Base-by-base conservation (phyloP, 2,113 vertebrate genomes). In the Phocoena sinus region DNA sequence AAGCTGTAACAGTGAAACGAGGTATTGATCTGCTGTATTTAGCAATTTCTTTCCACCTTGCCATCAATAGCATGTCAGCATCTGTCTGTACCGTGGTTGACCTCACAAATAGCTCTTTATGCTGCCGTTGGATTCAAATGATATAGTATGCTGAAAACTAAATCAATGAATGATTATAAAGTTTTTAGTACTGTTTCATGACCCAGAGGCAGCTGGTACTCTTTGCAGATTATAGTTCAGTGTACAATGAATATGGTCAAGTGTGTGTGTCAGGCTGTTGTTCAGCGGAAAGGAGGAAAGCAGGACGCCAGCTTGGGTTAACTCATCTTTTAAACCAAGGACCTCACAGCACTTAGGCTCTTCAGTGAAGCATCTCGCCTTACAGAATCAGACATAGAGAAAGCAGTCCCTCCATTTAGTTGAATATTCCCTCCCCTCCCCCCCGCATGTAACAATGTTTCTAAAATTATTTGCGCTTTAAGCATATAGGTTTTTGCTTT, bases 81-180 rank as follows among this genome's bases (percentile, higher is more conserved):
- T 99, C 98, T 98, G 98, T 99, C 99, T 99, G 99, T 99, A 99
- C 98, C 97, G 98, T 99, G 99, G 99, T 99, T 99, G 99, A 99
- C 99, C 99, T 99, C 99, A 99, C 99, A 99, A 99, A 99, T 98
- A 98, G 99, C 99, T 99, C 99, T 99, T 99, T 99, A 99, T 98
- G 98, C 99, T 99, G 99, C 99, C 99, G 99, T 99, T 99, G 99
- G 99, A 99, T 99, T 99, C 99, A 99, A 99, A 98, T 99, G 99
- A 99, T 99, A 99, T 99, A 99, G 99, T 99, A 99, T 99, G 99
- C 98, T 99, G 99, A 99, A 99, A 99, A 99, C 98, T 98, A 99
- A 99, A 99, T 99, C 99, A 99, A 99, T 99, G 99, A 99, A 99
- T 99, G 99, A 99, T 99, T 99, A 99, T 99, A 99, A 99, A 99